A percentile compares a stretch with the other conserved stretches of the same genome.
phyloP scores from a whole-genome alignment of 1,140 invertebrate genomes.

The Frieseomelitta varia region DNA sequence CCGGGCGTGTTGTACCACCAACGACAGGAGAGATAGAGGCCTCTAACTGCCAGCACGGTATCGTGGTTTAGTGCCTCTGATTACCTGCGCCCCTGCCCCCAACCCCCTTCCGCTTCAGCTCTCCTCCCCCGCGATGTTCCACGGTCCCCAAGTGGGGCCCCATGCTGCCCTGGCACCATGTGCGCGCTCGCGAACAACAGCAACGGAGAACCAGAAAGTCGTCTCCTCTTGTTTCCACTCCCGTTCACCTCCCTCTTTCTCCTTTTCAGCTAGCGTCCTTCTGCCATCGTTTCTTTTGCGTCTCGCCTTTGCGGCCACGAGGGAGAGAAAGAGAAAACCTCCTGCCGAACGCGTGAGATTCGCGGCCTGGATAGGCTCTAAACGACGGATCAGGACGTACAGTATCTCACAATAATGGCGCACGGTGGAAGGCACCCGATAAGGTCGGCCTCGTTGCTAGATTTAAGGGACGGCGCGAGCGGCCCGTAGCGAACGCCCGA shows the following conservation, averaged over 20 bases:
- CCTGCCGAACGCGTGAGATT: constrained; percentile 61
- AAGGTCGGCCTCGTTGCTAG: constrained; percentile 60
- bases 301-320: not conserved
- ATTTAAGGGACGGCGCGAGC: constrained; percentile 61
- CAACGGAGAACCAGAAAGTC: not conserved
- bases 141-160: constrained; percentile 10
- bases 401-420: constrained; percentile 68
- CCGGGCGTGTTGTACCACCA: constrained; percentile 70
- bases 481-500: constrained; percentile 47
- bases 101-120: constrained; percentile 21
- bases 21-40: constrained; percentile 75
- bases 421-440: constrained; percentile 63
- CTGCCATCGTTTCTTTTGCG: not conserved
- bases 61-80: constrained; percentile 81
- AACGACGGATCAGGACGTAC: constrained; percentile 65
- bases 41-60: constrained; percentile 76
- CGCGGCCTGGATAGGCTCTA: constrained; percentile 57
- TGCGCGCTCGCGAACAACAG: constrained; percentile 42
- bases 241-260: not conserved
- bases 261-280: not conserved
- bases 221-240: not conserved
- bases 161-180: not conserved
- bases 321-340: constrained; percentile 13
- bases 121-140: constrained; percentile 40
- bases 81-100: constrained; percentile 63